These are phyloP conservation scores for Dicycla oo DNA, from an alignment of 2,888 invertebrate species.

Conservation along the genomic window DNA sequence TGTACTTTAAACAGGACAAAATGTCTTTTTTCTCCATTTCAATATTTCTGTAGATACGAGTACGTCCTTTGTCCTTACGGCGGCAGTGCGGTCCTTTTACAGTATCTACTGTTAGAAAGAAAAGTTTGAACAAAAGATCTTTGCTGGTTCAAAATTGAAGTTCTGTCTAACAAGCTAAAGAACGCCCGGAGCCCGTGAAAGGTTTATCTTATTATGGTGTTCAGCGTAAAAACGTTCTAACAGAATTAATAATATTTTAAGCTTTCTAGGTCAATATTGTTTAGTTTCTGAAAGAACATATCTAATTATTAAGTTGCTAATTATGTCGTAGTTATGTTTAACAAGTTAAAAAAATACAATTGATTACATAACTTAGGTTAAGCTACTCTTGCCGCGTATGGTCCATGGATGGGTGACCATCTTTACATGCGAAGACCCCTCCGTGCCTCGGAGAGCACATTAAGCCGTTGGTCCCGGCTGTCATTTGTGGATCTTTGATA, in stretches of 20 bases:
- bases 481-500: too few species aligned
- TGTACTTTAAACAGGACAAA: too few species aligned
- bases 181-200: slow-evolving; percentile 62
- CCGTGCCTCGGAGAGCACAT: too few species aligned
- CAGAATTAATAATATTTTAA: slow-evolving; percentile 23
- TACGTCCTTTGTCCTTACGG: too few species aligned
- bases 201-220: slow-evolving; percentile 66
- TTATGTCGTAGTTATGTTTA: neutral
- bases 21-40: too few species aligned
- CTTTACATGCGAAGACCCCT: too few species aligned
- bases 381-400: too few species aligned
- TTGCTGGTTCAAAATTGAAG: slow-evolving; percentile 58
- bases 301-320: neutral
- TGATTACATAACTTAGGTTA: too few species aligned
- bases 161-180: slow-evolving; percentile 62
- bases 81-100: slow-evolving; percentile 44
- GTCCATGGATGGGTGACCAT: too few species aligned
- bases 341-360: too few species aligned
- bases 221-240: slow-evolving; percentile 63
- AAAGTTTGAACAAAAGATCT: slow-evolving; percentile 64
- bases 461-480: too few species aligned
- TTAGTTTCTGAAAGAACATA: slow-evolving; percentile 1
- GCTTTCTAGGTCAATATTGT: slow-evolving; percentile 18
- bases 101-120: slow-evolving; percentile 52
- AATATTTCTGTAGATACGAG: too few species aligned